phyloP scores from a whole-genome alignment of 92 coral and sea anemone species.

The Epizoanthus stellaris region DNA sequence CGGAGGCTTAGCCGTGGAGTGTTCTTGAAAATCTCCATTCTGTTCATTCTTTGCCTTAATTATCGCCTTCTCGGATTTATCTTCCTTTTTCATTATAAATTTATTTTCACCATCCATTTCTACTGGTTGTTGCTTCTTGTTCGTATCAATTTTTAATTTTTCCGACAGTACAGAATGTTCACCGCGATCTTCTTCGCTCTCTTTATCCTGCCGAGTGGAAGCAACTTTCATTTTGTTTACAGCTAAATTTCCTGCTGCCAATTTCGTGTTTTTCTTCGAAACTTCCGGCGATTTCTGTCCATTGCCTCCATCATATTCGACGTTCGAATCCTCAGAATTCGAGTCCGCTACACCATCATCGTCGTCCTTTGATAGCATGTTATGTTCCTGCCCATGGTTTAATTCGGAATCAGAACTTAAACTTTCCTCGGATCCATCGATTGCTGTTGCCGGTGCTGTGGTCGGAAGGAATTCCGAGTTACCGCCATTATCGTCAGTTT shows the following conservation, averaged over 20 bases:
- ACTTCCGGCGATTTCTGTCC: constrained; percentile 6
- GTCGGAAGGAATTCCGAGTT: constrained; percentile 16
- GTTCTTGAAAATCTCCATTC: constrained; percentile 10
- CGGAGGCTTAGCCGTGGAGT: constrained; percentile 36
- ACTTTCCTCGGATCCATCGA: constrained; percentile 36
- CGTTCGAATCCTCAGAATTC: background rate
- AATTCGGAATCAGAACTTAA: constrained; percentile 5
- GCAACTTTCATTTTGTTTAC: background rate
- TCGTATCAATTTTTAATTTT: constrained; percentile 26
- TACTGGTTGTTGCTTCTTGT: background rate
- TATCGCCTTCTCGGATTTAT: constrained; percentile 16
- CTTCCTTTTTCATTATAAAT: constrained; percentile 14
- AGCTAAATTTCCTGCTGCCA: background rate
- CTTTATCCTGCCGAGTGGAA: background rate
- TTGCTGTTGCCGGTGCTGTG: constrained; percentile 37
- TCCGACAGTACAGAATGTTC: background rate
- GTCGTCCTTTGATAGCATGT: constrained; percentile 6
- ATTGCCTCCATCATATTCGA: background rate
- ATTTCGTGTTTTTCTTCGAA: constrained; percentile 23
- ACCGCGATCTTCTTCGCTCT: background rate
- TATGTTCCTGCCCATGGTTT: background rate
- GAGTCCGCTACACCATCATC: background rate
- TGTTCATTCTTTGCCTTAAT: background rate
- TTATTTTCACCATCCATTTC: constrained; percentile 7
- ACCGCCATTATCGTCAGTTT: constrained; percentile 2